Conservation (phyloP, 37 sponge, comb jelly and placozoan species). For the Aphrocallistes beatrix region DNA sequence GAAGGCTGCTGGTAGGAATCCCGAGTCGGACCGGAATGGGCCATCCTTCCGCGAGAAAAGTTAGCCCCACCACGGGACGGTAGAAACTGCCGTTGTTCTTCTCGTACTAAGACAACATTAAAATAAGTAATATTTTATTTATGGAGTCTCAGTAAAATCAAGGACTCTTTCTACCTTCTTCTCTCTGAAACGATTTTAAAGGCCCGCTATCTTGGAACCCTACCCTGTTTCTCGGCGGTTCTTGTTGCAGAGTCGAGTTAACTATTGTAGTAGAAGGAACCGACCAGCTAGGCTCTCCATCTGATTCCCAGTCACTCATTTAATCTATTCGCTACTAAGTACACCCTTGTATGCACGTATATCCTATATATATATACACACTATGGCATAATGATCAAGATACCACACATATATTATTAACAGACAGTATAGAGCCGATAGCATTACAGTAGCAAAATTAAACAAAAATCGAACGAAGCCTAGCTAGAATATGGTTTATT, state of each 20-base stretch:
- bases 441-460: not conserved
- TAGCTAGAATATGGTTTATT: not conserved
- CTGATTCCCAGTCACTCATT: not conserved
- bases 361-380: too few relatives aligned
- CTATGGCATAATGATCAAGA: too few relatives aligned
- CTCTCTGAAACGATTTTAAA: not conserved
- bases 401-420: not conserved
- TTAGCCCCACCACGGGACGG: not conserved
- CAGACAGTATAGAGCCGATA: not conserved
- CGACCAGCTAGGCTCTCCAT: not conserved
- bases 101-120: not conserved
- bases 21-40: not conserved
- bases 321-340: not conserved
- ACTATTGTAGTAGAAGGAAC: not conserved
- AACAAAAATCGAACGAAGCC: not conserved
- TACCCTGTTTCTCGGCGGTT: not conserved
- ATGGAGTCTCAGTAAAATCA: not conserved
- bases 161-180: not conserved
- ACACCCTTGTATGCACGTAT: too few relatives aligned
- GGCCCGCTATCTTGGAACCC: not conserved
- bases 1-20: not conserved
- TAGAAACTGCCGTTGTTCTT: not conserved
- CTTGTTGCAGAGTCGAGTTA: not conserved
- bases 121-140: not conserved
- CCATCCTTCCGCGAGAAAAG: not conserved